These are phyloP conservation scores for Muscicapa comitata DNA, from an alignment of 2,797 vertebrate genomes.

Conservation along the genomic window DNA sequence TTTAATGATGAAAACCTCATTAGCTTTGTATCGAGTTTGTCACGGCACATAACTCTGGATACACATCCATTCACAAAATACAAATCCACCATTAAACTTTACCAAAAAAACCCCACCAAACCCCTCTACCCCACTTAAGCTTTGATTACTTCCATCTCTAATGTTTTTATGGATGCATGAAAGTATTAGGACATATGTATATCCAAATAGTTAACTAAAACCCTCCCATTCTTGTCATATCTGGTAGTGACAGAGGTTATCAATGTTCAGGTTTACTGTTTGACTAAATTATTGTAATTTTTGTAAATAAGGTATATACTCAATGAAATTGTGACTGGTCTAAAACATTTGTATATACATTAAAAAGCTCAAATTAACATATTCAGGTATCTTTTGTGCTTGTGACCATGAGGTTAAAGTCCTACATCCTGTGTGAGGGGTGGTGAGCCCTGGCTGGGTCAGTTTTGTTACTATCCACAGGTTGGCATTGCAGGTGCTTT, in stretches of 20 bases:
- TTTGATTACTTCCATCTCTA: constrained; percentile 53
- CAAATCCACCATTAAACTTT: constrained; percentile 55
- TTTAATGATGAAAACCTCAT: constrained; percentile 64
- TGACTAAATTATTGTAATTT: constrained; percentile 77
- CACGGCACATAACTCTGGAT: constrained; percentile 41
- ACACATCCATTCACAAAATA: constrained; percentile 55
- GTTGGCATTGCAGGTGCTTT: neutral
- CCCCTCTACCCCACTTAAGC: constrained; percentile 23
- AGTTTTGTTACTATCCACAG: rapidly evolving
- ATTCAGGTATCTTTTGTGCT: constrained; percentile 42
- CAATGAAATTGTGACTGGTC: constrained; percentile 73
- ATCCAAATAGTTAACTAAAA: constrained; percentile 62
- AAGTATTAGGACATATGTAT: constrained; percentile 67
- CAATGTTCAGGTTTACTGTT: constrained; percentile 70
- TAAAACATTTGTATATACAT: constrained; percentile 79
- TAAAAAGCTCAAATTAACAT: constrained; percentile 72
- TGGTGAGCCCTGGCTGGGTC: too few species aligned
- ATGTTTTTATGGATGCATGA: constrained; percentile 71
- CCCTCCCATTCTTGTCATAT: constrained; percentile 55
- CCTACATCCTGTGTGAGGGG: rapidly evolving
- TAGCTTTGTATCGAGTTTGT: constrained; percentile 71
- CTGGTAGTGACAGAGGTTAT: constrained; percentile 72
- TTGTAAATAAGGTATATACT: constrained; percentile 78
- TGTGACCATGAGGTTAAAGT: neutral
- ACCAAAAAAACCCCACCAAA: constrained; percentile 49